phyloP scores from a whole-genome alignment of 37 sponge, comb jelly and placozoan genomes.

The Halisarca cf. caerulea region DNA sequence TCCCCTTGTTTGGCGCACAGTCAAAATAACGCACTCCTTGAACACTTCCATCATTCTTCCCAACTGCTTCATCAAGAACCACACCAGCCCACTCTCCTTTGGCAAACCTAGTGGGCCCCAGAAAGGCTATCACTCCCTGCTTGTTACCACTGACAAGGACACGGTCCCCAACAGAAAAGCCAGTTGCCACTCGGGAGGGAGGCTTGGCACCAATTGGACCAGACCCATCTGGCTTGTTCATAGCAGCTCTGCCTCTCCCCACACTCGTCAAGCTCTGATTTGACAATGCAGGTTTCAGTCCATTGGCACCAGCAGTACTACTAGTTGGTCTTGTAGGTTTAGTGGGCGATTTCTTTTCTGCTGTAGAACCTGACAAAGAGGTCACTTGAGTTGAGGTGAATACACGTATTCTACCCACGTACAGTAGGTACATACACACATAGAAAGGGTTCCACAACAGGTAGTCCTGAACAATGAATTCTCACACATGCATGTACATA shows the following conservation, averaged over 20 bases:
- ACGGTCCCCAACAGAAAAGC: constrained; percentile 53
- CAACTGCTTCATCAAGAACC: constrained; percentile 69
- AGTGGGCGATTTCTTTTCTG: background rate
- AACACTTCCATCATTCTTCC: constrained; percentile 95
- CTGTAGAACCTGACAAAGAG: background rate
- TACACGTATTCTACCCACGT: no score
- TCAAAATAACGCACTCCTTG: constrained; percentile 86
- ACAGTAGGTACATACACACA: no score
- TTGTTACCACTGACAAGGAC: constrained; percentile 68
- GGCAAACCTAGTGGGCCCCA: constrained; percentile 91
- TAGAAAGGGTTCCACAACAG: no score
- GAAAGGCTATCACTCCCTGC: constrained; percentile 76
- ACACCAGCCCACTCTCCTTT: constrained; percentile 90
- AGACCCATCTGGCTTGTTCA: background rate
- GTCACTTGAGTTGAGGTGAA: no score
- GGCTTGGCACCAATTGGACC: background rate
- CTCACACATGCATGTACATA: no score
- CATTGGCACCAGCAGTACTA: background rate
- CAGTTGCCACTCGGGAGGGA: background rate
- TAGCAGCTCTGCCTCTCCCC: background rate
- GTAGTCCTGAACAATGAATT: no score
- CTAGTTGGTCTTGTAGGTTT: background rate
- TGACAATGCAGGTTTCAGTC: background rate
- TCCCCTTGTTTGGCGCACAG: constrained; percentile 80
- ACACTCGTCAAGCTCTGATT: background rate